phyloP scores from a whole-genome alignment of 2,797 vertebrate species.

The Amblyopsis hoosieri region DNA sequence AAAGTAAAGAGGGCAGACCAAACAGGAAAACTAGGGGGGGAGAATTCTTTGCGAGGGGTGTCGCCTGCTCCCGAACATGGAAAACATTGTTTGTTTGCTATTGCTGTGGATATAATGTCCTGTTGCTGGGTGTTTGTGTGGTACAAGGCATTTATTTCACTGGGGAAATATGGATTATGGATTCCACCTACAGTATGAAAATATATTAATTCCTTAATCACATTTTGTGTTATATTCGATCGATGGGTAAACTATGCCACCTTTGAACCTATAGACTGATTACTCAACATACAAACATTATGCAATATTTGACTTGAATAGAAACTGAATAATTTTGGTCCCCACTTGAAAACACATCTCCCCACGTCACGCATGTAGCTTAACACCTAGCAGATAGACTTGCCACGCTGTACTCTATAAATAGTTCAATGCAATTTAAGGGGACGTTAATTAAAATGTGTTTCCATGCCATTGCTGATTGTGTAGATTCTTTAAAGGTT shows the following conservation, averaged over 20 bases:
- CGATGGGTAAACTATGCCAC: constrained; percentile 28
- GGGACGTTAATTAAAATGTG: constrained; percentile 77
- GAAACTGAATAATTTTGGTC: not conserved
- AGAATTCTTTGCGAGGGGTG: constrained; percentile 62
- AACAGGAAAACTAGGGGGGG: constrained; percentile 80
- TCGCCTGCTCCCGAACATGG: constrained; percentile 56
- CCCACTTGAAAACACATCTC: constrained; percentile 49
- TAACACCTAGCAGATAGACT: constrained; percentile 63
- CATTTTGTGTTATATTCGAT: too few relatives aligned
- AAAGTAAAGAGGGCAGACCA: constrained; percentile 81
- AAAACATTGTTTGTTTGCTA: constrained; percentile 58
- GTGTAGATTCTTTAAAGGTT: constrained; percentile 67
- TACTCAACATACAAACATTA: constrained; percentile 57
- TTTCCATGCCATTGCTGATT: constrained; percentile 66
- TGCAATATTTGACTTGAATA: constrained; percentile 50
- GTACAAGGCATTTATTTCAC: not conserved
- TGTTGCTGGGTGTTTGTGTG: constrained; percentile 16
- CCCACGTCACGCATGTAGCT: constrained; percentile 69
- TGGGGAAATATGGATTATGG: not conserved
- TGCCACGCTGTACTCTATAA: constrained; percentile 58
- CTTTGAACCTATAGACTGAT: constrained; percentile 31
- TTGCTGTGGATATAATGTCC: constrained; percentile 6
- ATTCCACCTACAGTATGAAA: constrained; percentile 1
- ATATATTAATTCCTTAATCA: constrained; percentile 18
- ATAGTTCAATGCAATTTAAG: constrained; percentile 70